These are phyloP conservation scores for Parazoanthus atlanticus DNA, from an alignment of 92 coral and sea anemone species.

Conservation along the genomic window DNA sequence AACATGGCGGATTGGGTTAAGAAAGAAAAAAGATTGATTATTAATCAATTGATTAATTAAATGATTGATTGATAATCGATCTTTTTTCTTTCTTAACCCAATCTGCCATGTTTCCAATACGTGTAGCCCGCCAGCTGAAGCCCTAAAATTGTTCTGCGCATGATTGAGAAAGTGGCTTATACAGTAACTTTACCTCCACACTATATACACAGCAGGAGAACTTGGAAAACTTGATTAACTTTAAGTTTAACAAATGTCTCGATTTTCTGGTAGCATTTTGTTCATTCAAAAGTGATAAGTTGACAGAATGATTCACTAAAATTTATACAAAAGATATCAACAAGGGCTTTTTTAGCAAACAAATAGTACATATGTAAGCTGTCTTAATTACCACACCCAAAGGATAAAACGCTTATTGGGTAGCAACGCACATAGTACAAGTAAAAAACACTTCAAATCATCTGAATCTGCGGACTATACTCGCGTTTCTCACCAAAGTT, in stretches of 20 bases:
- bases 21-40: too few species aligned
- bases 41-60: too few species aligned
- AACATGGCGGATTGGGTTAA: too few species aligned
- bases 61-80: too few species aligned
- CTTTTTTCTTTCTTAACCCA: too few species aligned
- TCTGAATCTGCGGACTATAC: not conserved
- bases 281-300: not conserved
- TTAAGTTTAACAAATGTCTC: too few species aligned
- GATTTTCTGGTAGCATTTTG: not conserved
- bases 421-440: not conserved
- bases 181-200: too few species aligned
- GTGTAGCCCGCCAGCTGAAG: too few species aligned
- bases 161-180: too few species aligned
- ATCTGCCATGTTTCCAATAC: too few species aligned
- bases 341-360: not conserved
- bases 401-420: not conserved
- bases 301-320: too few species aligned
- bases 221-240: not conserved
- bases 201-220: not conserved
- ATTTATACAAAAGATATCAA: not conserved
- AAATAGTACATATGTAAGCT: not conserved
- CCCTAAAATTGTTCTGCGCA: too few species aligned
- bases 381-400: slow-evolving; percentile 35
- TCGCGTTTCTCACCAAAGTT: not conserved
- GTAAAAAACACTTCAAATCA: not conserved